Percentiles rank a stretch among this genome's conserved stretches.
phyloP scores from a whole-genome alignment of 92 coral and sea anemone species.

The Paragorgia papillata region DNA sequence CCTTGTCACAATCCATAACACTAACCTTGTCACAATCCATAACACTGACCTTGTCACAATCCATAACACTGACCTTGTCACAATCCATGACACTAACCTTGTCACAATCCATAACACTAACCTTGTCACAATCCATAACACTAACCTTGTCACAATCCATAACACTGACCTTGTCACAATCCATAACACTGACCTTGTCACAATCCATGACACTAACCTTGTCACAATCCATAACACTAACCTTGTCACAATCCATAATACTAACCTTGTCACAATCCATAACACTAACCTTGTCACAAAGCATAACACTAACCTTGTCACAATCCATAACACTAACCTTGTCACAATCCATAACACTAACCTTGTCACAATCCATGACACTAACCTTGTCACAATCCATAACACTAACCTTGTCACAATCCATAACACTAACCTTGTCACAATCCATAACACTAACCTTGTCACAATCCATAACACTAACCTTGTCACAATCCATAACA shows the following conservation, averaged over 20 bases:
- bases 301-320: conserved; percentile 66
- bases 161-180: conserved; percentile 81
- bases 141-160: no score
- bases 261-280: conserved; percentile 92
- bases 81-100: no score
- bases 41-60: no score
- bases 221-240: conserved; percentile 87
- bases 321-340: no score
- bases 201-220: conserved; percentile 60
- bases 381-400: no score
- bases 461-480: conserved; percentile 87
- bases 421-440: no score
- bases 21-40: conserved; percentile 92
- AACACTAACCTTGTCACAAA: no score
- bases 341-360: conserved; percentile 15
- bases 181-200: no score
- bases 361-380: conserved; percentile 96
- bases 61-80: conserved; percentile 66
- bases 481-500: background rate
- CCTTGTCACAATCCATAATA: background rate
- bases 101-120: conserved; percentile 15
- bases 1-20: background rate
- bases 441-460: conserved; percentile 60
- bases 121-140: conserved; percentile 96
- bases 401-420: conserved; percentile 81